These are phyloP conservation scores for Monoplex corrugatus DNA, from an alignment of 2,888 invertebrate species.

Conservation along the genomic window DNA sequence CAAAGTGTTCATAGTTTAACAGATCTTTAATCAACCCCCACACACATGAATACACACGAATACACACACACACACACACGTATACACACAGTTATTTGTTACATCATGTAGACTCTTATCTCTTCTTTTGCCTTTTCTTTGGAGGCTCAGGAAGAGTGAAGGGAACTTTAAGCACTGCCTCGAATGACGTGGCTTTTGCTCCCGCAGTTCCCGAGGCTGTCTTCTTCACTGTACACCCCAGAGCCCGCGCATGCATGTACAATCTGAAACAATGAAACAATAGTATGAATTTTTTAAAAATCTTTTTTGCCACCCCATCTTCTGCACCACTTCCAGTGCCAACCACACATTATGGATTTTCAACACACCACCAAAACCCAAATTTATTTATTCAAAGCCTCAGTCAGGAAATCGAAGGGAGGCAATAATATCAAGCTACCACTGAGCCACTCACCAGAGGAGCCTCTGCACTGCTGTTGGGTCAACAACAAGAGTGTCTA, in stretches of 20 bases:
- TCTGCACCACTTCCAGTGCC: too few relatives aligned
- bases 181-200: conserved; percentile 15
- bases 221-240: conserved; percentile 60
- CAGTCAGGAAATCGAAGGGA: too few relatives aligned
- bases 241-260: conserved; percentile 50
- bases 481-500: too few relatives aligned
- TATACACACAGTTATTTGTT: background rate
- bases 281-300: too few relatives aligned
- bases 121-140: background rate
- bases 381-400: too few relatives aligned
- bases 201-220: conserved; percentile 37
- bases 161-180: conserved; percentile 55
- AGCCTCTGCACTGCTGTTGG: too few relatives aligned
- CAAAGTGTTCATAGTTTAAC: too few relatives aligned
- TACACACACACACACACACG: background rate
- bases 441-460: too few relatives aligned
- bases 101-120: background rate
- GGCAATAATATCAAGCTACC: too few relatives aligned
- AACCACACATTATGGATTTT: too few relatives aligned
- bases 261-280: conserved; percentile 52
- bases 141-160: conserved; percentile 57
- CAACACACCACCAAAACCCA: too few relatives aligned
- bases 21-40: background rate
- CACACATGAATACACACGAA: background rate
- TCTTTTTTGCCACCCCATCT: too few relatives aligned